Conservation (phyloP, 2,888 invertebrate species). For the Tetranychus piercei region DNA sequence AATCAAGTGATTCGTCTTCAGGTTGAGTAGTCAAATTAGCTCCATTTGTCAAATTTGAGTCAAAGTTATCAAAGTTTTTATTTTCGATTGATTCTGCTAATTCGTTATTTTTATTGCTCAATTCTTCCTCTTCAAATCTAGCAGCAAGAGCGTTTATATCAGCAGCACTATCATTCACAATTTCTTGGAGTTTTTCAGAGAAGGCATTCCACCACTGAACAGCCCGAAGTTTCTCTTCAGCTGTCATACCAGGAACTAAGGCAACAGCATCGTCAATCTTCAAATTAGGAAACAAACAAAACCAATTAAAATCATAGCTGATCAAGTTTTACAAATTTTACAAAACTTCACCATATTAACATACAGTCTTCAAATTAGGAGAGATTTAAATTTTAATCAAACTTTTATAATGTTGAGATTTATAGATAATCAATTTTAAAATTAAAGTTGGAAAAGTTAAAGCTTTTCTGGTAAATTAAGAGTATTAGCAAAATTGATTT, state of each 20-base stretch:
- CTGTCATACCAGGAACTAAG: conserved; percentile 29
- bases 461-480: too few species aligned
- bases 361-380: too few species aligned
- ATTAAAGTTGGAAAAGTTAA: too few species aligned
- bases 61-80: background rate
- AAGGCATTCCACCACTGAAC: conserved; percentile 31
- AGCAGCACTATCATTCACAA: conserved; percentile 30
- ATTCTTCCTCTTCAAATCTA: background rate
- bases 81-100: background rate
- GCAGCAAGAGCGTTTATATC: conserved; percentile 26
- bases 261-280: conserved; percentile 30
- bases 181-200: conserved; percentile 30
- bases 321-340: too few species aligned
- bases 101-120: background rate
- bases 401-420: too few species aligned
- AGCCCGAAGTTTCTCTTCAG: conserved; percentile 30
- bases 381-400: too few species aligned
- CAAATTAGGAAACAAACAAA: background rate
- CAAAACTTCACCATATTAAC: too few species aligned
- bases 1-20: background rate
- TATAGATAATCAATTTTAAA: too few species aligned
- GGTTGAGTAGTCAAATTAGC: background rate
- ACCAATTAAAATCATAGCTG: background rate
- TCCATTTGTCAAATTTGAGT: background rate
- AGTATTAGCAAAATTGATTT: too few species aligned